Conservation (phyloP, 37 sponge, comb jelly and placozoan species). For the Spongia lamella region DNA sequence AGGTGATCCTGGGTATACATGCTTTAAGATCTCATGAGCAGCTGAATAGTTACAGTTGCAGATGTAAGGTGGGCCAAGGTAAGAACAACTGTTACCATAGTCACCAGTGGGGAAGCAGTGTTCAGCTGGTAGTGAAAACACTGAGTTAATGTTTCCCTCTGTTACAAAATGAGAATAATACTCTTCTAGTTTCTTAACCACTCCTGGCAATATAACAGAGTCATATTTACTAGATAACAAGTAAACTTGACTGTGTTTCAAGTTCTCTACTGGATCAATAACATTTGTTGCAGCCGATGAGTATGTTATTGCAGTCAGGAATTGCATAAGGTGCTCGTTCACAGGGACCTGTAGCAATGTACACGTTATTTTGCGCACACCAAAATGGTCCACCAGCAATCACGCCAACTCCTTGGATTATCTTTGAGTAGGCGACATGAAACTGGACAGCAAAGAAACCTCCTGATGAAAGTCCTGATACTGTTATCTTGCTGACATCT, state of each 20-base stretch:
- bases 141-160: conserved; percentile 3
- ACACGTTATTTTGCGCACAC: conserved; percentile 40
- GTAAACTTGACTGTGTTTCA: conserved; percentile 48
- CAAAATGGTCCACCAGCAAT: conserved; percentile 72
- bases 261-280: conserved; percentile 46
- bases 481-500: conserved; percentile 35
- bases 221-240: conserved; percentile 70
- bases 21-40: conserved; percentile 55
- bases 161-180: conserved; percentile 53
- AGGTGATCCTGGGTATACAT: conserved; percentile 47
- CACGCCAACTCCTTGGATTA: conserved; percentile 75
- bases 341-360: conserved; percentile 54
- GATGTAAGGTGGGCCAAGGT: conserved; percentile 61
- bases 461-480: conserved; percentile 86
- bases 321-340: conserved; percentile 44
- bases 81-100: conserved; percentile 58
- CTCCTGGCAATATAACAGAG: conserved; percentile 65
- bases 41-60: conserved; percentile 71
- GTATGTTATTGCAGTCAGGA: conserved; percentile 53
- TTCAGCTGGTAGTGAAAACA: conserved; percentile 58
- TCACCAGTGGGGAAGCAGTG: conserved; percentile 65
- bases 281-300: conserved; percentile 32
- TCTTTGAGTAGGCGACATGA: conserved; percentile 75
- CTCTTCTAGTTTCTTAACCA: conserved; percentile 49
- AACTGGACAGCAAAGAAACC: conserved; percentile 83